These are phyloP conservation scores for Tolmerus cingulatus DNA, from an alignment of 2,888 invertebrate species.

Conservation along the genomic window DNA sequence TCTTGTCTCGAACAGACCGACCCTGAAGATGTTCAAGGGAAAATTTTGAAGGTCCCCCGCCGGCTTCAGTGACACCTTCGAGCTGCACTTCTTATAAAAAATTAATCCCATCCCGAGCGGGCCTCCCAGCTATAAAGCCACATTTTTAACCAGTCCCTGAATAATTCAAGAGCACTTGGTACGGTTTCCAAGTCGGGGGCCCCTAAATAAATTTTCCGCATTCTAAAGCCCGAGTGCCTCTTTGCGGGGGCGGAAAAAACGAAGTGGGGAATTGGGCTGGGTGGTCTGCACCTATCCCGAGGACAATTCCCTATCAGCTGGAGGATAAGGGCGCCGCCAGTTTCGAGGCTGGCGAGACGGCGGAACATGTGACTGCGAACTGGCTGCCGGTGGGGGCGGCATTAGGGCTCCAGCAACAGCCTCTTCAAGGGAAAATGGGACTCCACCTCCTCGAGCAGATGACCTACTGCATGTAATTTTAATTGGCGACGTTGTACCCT, in stretches of 20 bases:
- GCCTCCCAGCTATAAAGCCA: conserved; percentile 15
- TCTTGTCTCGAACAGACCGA: background rate
- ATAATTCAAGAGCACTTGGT: conserved; percentile 3
- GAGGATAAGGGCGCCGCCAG: conserved; percentile 6
- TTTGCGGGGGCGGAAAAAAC: conserved; percentile 13
- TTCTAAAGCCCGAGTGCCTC: conserved; percentile 30
- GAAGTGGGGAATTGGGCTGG: background rate
- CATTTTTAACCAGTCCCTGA: conserved; percentile 30
- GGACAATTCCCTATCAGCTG: conserved; percentile 32
- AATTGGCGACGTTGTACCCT: conserved; percentile 34
- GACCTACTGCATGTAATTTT: conserved; percentile 37
- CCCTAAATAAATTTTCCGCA: conserved; percentile 32
- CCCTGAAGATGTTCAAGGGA: background rate
- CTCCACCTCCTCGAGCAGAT: background rate
- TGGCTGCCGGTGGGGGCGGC: background rate
- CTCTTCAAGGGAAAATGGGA: conserved; percentile 9
- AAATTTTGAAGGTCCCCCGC: background rate
- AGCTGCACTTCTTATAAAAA: conserved; percentile 33
- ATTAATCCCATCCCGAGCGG: conserved; percentile 24
- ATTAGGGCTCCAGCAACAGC: conserved; percentile 12
- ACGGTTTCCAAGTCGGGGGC: background rate
- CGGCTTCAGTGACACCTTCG: conserved; percentile 13
- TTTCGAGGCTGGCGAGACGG: conserved; percentile 1
- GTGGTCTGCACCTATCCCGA: background rate
- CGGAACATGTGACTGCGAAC: conserved; percentile 2